phyloP scores from a whole-genome alignment of 2,113 vertebrate genomes.

The Sander vitreus region DNA sequence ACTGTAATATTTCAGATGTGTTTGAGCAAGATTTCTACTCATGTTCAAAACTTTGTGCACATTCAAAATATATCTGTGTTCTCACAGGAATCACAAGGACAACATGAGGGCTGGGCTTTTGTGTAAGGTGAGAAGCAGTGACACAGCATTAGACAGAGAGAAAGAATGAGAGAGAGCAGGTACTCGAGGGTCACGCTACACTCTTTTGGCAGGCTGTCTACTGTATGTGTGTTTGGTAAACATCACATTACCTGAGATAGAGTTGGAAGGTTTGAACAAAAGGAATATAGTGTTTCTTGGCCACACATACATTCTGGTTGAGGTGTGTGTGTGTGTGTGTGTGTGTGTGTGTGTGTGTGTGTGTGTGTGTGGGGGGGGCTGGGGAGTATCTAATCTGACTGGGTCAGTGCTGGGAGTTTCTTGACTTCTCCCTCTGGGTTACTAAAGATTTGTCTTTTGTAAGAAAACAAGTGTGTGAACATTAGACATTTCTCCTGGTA shows the following conservation, averaged over 20 bases:
- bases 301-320: slow-evolving; percentile 24
- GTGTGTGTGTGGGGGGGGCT: not conserved
- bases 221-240: slow-evolving; percentile 64
- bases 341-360: slow-evolving; percentile 5
- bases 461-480: not conserved
- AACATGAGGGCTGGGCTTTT: slow-evolving; percentile 54
- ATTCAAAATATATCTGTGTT: too few species aligned
- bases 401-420: slow-evolving; percentile 57
- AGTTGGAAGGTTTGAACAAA: slow-evolving; percentile 44
- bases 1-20: too few species aligned
- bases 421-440: slow-evolving; percentile 47
- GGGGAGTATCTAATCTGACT: slow-evolving; percentile 50
- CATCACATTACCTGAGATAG: slow-evolving; percentile 54
- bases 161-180: slow-evolving; percentile 20
- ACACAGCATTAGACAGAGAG: slow-evolving; percentile 48
- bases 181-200: slow-evolving; percentile 51
- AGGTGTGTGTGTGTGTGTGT: slow-evolving; percentile 3
- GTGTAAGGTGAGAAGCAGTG: slow-evolving; percentile 66
- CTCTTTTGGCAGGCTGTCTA: slow-evolving; percentile 35
- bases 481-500: not conserved
- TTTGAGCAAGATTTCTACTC: too few species aligned
- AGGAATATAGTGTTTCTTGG: slow-evolving; percentile 29
- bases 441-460: slow-evolving; percentile 19
- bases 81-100: slow-evolving; percentile 62
- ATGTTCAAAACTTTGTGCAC: too few species aligned